These are phyloP conservation scores for Apotomis betuletana DNA, from an alignment of 2,888 invertebrate species.

Conservation along the genomic window DNA sequence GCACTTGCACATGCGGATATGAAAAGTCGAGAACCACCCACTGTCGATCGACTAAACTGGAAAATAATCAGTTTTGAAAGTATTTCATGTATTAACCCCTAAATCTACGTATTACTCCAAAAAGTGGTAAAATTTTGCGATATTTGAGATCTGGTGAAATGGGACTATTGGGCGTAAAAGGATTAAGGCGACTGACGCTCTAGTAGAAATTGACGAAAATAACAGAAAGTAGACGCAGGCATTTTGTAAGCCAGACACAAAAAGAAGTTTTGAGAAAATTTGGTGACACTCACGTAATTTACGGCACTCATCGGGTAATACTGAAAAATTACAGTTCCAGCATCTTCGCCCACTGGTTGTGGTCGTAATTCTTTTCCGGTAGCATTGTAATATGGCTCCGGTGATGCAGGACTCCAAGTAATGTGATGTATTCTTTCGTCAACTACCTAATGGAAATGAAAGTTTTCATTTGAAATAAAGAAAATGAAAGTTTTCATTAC, in stretches of 20 bases:
- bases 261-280: not conserved
- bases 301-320: slow-evolving; percentile 94
- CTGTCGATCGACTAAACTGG: slow-evolving; percentile 92
- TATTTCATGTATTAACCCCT: no score
- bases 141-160: no score
- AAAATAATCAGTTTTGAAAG: slow-evolving; percentile 47
- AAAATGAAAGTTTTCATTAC: not conserved
- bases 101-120: no score
- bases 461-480: not conserved
- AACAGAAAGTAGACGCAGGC: no score
- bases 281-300: slow-evolving; percentile 89
- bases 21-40: slow-evolving; percentile 89
- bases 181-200: no score
- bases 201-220: no score
- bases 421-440: slow-evolving; percentile 92
- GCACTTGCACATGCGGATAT: slow-evolving; percentile 85
- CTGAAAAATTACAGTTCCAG: slow-evolving; percentile 91
- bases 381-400: slow-evolving; percentile 91
- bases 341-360: slow-evolving; percentile 93
- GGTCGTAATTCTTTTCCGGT: slow-evolving; percentile 92
- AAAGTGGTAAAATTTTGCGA: no score
- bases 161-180: no score
- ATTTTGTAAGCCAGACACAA: not conserved
- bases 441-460: slow-evolving; percentile 85
- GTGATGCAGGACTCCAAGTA: slow-evolving; percentile 86